phyloP scores from a whole-genome alignment of 1,140 invertebrate genomes.

The Cardiocondyla obscurior region DNA sequence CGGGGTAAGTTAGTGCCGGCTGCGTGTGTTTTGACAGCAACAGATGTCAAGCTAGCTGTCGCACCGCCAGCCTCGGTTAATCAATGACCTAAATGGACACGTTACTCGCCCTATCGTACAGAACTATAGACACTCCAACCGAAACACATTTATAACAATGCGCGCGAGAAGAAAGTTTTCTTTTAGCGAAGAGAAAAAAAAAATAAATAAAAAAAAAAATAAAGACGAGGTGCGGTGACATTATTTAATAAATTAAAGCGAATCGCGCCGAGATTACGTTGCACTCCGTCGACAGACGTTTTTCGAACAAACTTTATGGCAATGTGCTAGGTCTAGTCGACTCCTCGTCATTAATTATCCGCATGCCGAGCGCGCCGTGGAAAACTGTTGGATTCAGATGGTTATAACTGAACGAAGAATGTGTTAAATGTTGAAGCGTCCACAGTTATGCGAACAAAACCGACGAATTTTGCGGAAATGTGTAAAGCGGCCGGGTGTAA shows the following conservation, averaged over 20 bases:
- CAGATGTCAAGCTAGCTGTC: conserved; percentile 24
- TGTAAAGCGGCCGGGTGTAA: not conserved
- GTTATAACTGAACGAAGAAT: conserved; percentile 50
- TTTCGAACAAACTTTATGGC: conserved; percentile 31
- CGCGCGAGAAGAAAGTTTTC: not conserved
- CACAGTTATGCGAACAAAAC: conserved; percentile 45
- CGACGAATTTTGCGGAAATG: conserved; percentile 44
- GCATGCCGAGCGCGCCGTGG: not conserved
- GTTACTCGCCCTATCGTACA: not conserved
- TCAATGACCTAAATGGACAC: conserved; percentile 15
- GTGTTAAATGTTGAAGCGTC: conserved; percentile 27
- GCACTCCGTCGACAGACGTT: conserved; percentile 38
- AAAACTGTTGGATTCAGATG: conserved; percentile 49
- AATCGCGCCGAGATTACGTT: not conserved
- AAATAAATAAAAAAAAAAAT: too few species aligned
- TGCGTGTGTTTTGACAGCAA: conserved; percentile 31
- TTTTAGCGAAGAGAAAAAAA: not conserved
- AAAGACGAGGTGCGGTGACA: too few species aligned
- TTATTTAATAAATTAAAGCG: not conserved
- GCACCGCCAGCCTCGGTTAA: not conserved
- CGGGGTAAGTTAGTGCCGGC: conserved; percentile 8
- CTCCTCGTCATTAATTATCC: conserved; percentile 41
- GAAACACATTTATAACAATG: not conserved
- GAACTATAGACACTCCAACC: not conserved
- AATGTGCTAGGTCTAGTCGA: conserved; percentile 8